These are phyloP conservation scores for Malacoctenus gilli DNA, from an alignment of 2,797 vertebrate genomes.

Conservation along the genomic window DNA sequence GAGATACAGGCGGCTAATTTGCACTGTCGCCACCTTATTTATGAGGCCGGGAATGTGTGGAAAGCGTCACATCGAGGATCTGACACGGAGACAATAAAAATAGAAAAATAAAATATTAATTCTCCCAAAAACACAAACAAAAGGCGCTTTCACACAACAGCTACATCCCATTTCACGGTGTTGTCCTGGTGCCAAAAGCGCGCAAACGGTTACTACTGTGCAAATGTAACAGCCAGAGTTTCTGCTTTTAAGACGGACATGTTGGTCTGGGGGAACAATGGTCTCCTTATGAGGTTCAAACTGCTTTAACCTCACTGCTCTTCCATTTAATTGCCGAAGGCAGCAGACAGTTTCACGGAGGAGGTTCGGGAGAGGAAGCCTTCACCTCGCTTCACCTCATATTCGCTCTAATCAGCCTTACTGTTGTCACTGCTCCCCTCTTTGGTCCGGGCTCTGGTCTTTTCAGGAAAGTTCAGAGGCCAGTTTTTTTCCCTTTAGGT, in stretches of 20 bases:
- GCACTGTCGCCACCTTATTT: constrained; percentile 72
- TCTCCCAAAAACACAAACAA: neutral
- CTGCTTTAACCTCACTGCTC: constrained; percentile 22
- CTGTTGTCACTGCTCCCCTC: constrained; percentile 37
- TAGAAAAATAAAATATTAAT: neutral
- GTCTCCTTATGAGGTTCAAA: constrained; percentile 43
- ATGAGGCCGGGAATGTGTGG: constrained; percentile 60
- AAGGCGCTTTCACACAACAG: neutral
- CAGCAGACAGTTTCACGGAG: constrained; percentile 46
- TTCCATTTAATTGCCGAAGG: constrained; percentile 46
- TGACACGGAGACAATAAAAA: constrained; percentile 3
- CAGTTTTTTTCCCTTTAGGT: neutral
- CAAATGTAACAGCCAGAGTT: neutral
- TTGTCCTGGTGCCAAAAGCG: neutral
- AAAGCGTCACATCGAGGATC: constrained; percentile 19
- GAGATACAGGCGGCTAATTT: constrained; percentile 79
- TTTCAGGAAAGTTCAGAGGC: neutral
- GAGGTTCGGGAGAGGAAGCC: constrained; percentile 48
- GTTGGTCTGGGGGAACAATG: constrained; percentile 47
- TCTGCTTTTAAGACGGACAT: constrained; percentile 16
- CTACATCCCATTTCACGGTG: neutral
- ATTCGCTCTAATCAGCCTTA: constrained; percentile 73
- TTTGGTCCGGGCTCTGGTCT: too few species aligned
- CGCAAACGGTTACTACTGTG: neutral
- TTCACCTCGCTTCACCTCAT: constrained; percentile 60